Evolutionary conservation across 2,113 vertebrate genomes (phyloP), one percentile per base, ranked within the genome.

Genomic region (Ancistrus triradiatus): DNA sequence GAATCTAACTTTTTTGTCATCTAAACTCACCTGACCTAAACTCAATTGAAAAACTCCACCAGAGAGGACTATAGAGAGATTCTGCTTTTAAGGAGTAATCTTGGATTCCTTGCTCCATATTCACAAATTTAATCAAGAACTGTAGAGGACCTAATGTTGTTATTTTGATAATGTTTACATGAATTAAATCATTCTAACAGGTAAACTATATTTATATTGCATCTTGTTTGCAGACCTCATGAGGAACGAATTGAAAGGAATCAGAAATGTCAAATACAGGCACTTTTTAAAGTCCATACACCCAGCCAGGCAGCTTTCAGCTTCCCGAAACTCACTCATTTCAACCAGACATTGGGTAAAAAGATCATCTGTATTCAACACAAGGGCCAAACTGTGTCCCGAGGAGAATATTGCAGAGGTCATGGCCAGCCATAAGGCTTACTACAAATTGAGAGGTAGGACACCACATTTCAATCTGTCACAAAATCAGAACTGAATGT

Each of bases 401-500:
- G 91, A 93, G 63, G 93, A 95, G 77, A 91, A 90, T 8, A 77
- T 92, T 78, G 91, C 89, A 64, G 88, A 92, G 38, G 88, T 94
- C 78, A 78, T 94, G 75, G 81, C 87, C 74, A 92, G 89, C 76
- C 92, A 95, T 63, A 88, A 91, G 70, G 88, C 89, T 33, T 98
- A 94, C 81, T 97, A 95, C 59, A 93, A 89, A 79, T 79, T 93
- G 68, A 88, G 93, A 94, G 93, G 95, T 97, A 86, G 85, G 71
- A 31, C 7, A 3, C 27, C 27, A 4, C 27, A 31, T 31, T 31
- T 3, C 7, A 31, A 31, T 31, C 27, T 31, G 27, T 31, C 3
- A 31, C 3, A 7, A 3, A 31, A 31, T 6, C 15, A 24, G 40
- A 19, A 43, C 35, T 35, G 40, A 61, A 46, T 17, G 18, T 56